Percentiles rank a stretch among this genome's conserved stretches.
Conservation (phyloP, 2,113 vertebrate genomes). For the Erpornis zantholeuca region DNA sequence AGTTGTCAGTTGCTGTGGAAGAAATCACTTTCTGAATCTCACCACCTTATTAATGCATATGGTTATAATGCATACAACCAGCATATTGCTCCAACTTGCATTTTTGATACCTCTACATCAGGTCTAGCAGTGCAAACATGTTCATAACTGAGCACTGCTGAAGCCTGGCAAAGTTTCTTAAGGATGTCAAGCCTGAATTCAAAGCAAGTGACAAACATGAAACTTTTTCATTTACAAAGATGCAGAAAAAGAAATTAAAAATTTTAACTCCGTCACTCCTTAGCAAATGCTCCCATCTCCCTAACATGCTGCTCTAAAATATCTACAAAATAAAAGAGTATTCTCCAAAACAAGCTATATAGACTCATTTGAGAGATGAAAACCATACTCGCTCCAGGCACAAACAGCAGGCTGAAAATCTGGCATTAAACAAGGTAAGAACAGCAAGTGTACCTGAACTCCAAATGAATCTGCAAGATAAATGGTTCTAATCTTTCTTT, state of each 20-base stretch:
- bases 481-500: neutral
- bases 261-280: neutral
- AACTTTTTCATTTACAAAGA: neutral
- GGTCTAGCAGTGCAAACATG: neutral
- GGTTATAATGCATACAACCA: neutral
- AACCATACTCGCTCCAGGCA: neutral
- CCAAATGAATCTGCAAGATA: neutral
- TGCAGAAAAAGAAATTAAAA: neutral
- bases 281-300: neutral
- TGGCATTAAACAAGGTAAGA: neutral
- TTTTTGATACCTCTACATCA: neutral
- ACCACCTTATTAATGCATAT: neutral
- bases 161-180: neutral
- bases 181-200: neutral
- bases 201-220: neutral
- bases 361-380: neutral
- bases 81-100: neutral
- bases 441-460: neutral
- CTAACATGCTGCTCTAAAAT: neutral
- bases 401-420: neutral
- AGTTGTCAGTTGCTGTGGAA: neutral
- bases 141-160: neutral
- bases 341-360: neutral
- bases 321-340: neutral
- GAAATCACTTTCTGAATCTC: neutral